phyloP scores from a whole-genome alignment of 2,888 invertebrate genomes.

The Hirtodrosophila alboralis region DNA sequence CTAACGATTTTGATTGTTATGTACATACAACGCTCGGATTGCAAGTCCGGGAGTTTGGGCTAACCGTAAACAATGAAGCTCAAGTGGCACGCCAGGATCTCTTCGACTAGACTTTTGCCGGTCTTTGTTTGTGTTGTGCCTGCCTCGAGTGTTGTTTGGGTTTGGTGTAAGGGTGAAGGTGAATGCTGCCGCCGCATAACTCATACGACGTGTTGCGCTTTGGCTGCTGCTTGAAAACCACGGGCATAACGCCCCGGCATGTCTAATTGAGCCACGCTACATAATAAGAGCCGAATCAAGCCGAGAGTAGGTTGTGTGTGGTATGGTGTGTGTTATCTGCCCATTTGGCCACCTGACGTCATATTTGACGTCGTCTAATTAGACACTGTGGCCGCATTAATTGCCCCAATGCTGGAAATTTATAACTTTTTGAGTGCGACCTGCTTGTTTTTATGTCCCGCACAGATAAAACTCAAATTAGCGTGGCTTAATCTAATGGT shows the following conservation, averaged over 20 bases:
- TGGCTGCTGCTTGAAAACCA: constrained; percentile 47
- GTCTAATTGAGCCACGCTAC: constrained; percentile 60
- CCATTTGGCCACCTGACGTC: constrained; percentile 30
- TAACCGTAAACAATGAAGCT: constrained; percentile 62
- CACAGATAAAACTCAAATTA: constrained; percentile 60
- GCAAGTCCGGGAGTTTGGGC: constrained; percentile 40
- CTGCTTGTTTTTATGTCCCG: constrained; percentile 42
- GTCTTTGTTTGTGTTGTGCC: constrained; percentile 33
- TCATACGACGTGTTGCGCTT: constrained; percentile 64
- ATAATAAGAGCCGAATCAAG: constrained; percentile 9
- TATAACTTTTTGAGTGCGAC: constrained; percentile 57
- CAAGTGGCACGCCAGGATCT: constrained; percentile 41
- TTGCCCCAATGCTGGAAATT: constrained; percentile 67
- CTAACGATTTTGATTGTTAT: constrained; percentile 76
- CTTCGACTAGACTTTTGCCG: constrained; percentile 42
- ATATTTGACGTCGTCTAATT: constrained; percentile 73
- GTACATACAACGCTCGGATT: constrained; percentile 57
- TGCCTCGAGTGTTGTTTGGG: constrained; percentile 26
- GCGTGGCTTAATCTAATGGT: constrained; percentile 46
- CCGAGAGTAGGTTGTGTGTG: constrained; percentile 23
- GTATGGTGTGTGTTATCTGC: constrained; percentile 60
- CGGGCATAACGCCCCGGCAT: constrained; percentile 51
- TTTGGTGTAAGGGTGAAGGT: background rate
- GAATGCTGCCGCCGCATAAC: constrained; percentile 50
- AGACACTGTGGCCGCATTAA: constrained; percentile 71